These are phyloP conservation scores for Characodon lateralis DNA, from an alignment of 2,797 vertebrate species.

Conservation along the genomic window DNA sequence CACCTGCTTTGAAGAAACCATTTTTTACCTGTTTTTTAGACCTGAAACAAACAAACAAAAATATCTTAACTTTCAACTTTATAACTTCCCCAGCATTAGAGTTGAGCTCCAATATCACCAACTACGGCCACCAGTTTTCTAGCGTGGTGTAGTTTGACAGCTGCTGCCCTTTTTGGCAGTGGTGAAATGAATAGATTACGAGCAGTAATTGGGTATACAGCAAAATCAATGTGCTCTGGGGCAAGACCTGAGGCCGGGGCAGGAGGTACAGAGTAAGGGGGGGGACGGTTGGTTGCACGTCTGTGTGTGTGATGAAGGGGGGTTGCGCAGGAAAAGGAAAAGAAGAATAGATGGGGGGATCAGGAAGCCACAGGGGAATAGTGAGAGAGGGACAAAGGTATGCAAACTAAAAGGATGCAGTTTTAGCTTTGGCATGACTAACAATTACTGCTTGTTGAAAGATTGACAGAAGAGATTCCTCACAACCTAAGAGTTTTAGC, in stretches of 20 bases:
- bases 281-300: conserved; percentile 73
- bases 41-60: conserved; percentile 34
- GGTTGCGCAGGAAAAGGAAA: conserved; percentile 69
- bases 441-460: conserved; percentile 23
- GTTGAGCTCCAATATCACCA: conserved; percentile 46
- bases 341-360: conserved; percentile 54
- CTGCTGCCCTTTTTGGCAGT: conserved; percentile 94
- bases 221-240: conserved; percentile 99
- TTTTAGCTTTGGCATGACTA: background rate
- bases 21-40: too few species aligned
- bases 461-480: background rate
- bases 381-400: background rate
- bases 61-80: conserved; percentile 15
- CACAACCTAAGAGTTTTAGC: background rate
- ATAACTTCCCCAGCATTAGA: conserved; percentile 42
- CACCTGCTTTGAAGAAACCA: too few species aligned
- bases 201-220: conserved; percentile 99
- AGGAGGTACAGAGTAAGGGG: conserved; percentile 85
- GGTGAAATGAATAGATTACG: conserved; percentile 99
- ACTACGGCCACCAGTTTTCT: conserved; percentile 51
- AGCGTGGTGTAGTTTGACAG: conserved; percentile 94
- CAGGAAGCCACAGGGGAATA: conserved; percentile 46
- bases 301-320: conserved; percentile 66
- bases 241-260: conserved; percentile 91
- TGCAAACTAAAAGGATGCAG: conserved; percentile 20